Percentiles rank a stretch among this genome's conserved stretches.
Evolutionary conservation across 2,888 invertebrate genomes (phyloP).

Genomic region (Brachylomia viminalis): DNA sequence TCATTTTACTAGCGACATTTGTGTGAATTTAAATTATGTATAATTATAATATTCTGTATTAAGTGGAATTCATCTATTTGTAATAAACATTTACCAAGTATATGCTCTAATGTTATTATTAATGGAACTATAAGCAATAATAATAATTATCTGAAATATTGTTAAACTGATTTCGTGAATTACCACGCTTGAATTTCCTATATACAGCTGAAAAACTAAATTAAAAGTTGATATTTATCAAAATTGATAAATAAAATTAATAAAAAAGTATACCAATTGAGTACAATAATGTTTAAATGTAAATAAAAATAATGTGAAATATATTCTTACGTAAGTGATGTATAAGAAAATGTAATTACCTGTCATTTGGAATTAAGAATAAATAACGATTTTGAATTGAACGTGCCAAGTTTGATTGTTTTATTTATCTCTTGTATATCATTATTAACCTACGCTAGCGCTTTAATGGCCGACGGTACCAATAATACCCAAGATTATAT

Average conservation of each 20-base stretch:
- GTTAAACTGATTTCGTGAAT: background rate
- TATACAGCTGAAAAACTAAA: slow-evolving; percentile 63
- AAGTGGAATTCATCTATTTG: slow-evolving; percentile 1
- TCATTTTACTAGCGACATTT: background rate
- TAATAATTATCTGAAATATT: background rate
- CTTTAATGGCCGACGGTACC: too few species aligned
- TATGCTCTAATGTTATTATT: background rate
- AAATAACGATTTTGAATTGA: slow-evolving; percentile 89
- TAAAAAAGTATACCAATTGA: slow-evolving; percentile 86
- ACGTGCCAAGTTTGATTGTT: slow-evolving; percentile 88
- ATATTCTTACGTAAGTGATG: slow-evolving; percentile 77
- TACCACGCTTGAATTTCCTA: background rate
- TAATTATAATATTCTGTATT: background rate
- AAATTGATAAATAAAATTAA: slow-evolving; percentile 72
- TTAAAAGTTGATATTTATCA: slow-evolving; percentile 72
- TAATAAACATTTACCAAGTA: background rate
- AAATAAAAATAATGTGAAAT: slow-evolving; percentile 85
- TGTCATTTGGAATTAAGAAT: slow-evolving; percentile 84
- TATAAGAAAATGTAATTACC: slow-evolving; percentile 82
- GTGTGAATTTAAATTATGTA: slow-evolving; percentile 18
- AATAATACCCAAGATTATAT: too few species aligned
- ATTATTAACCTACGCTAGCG: too few species aligned
- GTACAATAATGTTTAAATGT: slow-evolving; percentile 88
- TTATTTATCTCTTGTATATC: slow-evolving; percentile 68
- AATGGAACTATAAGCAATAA: background rate